Evolutionary conservation across 2,797 vertebrate genomes (phyloP), one percentile per base, ranked within the genome.

Genomic region (Trachurus trachurus): DNA sequence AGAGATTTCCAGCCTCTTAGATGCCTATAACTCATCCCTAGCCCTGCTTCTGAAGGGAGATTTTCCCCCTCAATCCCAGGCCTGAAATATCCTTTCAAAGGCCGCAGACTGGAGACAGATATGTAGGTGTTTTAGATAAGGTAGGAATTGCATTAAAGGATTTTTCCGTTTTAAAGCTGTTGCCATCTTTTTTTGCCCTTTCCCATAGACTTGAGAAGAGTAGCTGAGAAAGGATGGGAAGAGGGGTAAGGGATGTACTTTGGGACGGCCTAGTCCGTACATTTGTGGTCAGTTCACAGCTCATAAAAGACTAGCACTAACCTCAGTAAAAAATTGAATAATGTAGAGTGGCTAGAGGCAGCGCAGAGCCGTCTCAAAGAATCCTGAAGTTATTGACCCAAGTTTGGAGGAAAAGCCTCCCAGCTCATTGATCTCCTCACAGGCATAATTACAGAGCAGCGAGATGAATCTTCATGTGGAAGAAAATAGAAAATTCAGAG

Each of bases 111-210:
- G 93, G 93, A 96, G 96, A 95, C 95, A 95, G 94, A 95, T 95
- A 95, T 94, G 92, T 94, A 95, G 94, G 95, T 96, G 96, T 96
- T 96, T 95, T 93, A 95, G 96, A 96, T 96, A 96, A 96, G 95
- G 95, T 93, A 95, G 95, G 92, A 94, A 94, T 95, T 91, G 95
- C 94, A 96, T 96, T 96, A 96, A 96, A 92, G 95, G 96, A 95
- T 96, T 95, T 95, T 93, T 94, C 93, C 91, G 86, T 95, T 95
- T 96, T 94, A 94, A 95, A 94, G 94, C 94, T 90, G 88, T 88
- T 91, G 81, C 93, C 89, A 92, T 93, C 91, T 91, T 91, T 93
- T 91, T 89, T 78, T 88, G 92, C 89, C 88, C 90, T 94, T 95
- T 96, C 94, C 92, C 93, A 94, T 92, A 92, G 92, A 94, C 91